Base-by-base conservation (phyloP, 2,113 vertebrate genomes). In the Gymnorhina tibicen region DNA sequence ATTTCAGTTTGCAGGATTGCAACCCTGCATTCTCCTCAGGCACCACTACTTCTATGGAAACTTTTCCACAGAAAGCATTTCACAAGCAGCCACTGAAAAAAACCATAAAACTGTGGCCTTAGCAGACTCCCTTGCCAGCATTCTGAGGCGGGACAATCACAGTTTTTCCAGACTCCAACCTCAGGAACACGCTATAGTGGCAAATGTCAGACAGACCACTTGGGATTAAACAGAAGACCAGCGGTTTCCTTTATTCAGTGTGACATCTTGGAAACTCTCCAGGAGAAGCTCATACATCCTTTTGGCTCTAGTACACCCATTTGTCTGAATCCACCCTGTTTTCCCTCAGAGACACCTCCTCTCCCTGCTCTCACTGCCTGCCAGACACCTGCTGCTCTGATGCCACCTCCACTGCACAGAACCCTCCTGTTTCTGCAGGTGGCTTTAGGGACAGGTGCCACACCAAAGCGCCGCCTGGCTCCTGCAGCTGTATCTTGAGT, bases 131-230 rank as follows among this genome's bases (percentile, higher is more conserved):
- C 56, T 6, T 6, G 5, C 69, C 64, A 82, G 44, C 56, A 87
- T 92, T 83, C 72, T 88, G 85, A 93, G 92, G 85, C 7, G 13
- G 58, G 60, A 94, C 89, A 96, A 92, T 91, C 79, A 84, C 33
- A 92, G 68, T 28, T 32, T 88, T 84, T 83, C 83, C 85, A 89
- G 85, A 92, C 83, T 59, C 59, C 64, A 88, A 53, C 90, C 90
- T 84, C 85, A 90, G 72, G 72, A 95, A 84, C 68, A 90, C 20
- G 53, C 23, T 19, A 33, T 41, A 93, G 91, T 53, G 79, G 91
- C 88, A 88, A 96, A 94, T 58, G 88, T 92, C 91, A 96, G 83
- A 41, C 83, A 94, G 91, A 78, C 69, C 80, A 66, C 83, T 94
- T 60, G 70, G 79, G 91, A 89, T 77, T 86, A 86, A 85, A 80